Conservation (phyloP, 2,113 vertebrate species). For the Anser brachyrhynchus region DNA sequence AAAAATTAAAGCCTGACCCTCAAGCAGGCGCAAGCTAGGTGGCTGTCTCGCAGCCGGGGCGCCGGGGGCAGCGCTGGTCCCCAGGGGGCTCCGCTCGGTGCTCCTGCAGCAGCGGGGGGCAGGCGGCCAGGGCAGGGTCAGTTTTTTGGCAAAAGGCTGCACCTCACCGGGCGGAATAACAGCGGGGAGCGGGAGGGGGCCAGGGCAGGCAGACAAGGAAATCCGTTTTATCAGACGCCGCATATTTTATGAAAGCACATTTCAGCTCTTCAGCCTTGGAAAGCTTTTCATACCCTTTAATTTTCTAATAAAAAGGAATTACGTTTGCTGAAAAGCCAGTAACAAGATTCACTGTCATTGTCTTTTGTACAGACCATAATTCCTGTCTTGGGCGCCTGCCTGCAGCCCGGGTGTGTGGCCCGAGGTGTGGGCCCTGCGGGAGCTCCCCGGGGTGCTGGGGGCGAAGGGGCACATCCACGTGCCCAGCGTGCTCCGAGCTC, state of each 20-base stretch:
- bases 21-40: rapidly evolving
- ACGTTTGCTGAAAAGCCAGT: constrained; percentile 78
- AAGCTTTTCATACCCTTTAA: constrained; percentile 81
- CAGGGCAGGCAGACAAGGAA: constrained; percentile 56
- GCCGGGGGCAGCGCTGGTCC: background rate
- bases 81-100: background rate
- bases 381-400: constrained; percentile 57
- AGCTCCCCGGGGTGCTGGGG: rapidly evolving
- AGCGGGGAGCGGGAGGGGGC: constrained; percentile 18
- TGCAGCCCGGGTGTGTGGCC: constrained; percentile 49
- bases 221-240: constrained; percentile 72
- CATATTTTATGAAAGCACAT: constrained; percentile 79
- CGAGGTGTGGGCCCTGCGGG: background rate
- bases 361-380: constrained; percentile 69
- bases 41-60: rapidly evolving
- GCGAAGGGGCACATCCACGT: background rate
- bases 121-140: rapidly evolving
- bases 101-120: too few species aligned
- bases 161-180: constrained; percentile 31
- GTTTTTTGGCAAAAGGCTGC: constrained; percentile 53
- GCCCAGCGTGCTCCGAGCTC: background rate
- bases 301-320: constrained; percentile 85
- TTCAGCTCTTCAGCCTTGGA: constrained; percentile 78
- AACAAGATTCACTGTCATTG: constrained; percentile 75
- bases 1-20: background rate